A percentile compares a stretch with the other conserved stretches of the same genome.
Conservation (phyloP, 2,797 vertebrate species). For the Dendrocincla tyrannina region DNA sequence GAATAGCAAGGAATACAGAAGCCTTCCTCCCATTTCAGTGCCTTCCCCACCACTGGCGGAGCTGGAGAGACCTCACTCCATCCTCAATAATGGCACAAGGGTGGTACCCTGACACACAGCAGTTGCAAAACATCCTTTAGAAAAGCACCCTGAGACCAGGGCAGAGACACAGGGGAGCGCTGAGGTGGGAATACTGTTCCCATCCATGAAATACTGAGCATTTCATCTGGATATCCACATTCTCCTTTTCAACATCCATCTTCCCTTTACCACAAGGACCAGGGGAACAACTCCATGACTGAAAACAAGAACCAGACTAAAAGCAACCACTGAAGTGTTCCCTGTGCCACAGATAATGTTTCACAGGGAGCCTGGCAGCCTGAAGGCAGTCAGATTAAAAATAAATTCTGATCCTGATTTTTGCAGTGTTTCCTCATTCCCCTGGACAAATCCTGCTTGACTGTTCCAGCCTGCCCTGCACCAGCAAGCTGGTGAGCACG, state of each 20-base stretch:
- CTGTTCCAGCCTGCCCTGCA: background rate
- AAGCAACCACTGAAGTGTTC: background rate
- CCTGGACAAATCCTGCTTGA: background rate
- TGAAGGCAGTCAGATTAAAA: background rate
- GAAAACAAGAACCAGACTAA: background rate
- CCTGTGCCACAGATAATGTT: background rate
- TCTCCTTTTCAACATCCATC: background rate
- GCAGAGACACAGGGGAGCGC: background rate
- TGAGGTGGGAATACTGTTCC: background rate
- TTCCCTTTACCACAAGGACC: background rate
- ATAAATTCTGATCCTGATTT: background rate
- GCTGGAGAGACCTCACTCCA: background rate
- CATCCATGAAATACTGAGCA: background rate
- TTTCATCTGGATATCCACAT: background rate
- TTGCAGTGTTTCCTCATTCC: background rate
- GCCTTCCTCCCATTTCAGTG: background rate
- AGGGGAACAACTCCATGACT: background rate
- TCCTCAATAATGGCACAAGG: background rate
- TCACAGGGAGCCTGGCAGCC: background rate
- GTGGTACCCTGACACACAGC: background rate
- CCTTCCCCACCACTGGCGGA: background rate
- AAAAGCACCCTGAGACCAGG: background rate
- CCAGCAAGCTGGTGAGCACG: background rate
- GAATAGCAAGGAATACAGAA: background rate
- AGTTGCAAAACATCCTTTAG: background rate